These are phyloP conservation scores for Clepsis dumicolana DNA, from an alignment of 2,888 invertebrate species.

Conservation along the genomic window DNA sequence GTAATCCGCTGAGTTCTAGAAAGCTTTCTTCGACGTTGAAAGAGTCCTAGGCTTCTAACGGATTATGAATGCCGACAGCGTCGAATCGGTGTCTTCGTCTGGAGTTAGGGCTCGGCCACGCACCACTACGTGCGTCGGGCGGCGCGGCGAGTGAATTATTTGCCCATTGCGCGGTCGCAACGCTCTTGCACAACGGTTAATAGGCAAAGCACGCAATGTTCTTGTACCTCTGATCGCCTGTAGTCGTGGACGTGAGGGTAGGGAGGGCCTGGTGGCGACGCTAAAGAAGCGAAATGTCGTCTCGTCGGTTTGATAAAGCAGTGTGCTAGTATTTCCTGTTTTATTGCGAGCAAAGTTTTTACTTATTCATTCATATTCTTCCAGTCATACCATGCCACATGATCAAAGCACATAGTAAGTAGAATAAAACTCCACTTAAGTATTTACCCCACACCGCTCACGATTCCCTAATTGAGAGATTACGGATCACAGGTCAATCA, in stretches of 20 bases:
- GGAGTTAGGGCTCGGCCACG: neutral
- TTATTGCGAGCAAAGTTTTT: neutral
- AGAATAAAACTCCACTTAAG: too few relatives aligned
- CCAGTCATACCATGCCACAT: neutral
- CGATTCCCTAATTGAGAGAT: too few relatives aligned
- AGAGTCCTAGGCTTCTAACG: slow-evolving; percentile 10
- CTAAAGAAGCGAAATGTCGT: neutral
- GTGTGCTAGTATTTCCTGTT: neutral
- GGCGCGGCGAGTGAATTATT: neutral
- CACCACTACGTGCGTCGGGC: neutral
- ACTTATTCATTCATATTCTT: neutral
- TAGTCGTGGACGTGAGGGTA: too few relatives aligned
- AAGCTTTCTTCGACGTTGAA: slow-evolving; percentile 8
- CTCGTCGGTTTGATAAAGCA: slow-evolving; percentile 1
- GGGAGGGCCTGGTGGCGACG: neutral
- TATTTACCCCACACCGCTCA: too few relatives aligned
- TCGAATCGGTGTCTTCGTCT: slow-evolving; percentile 29
- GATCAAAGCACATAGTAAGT: neutral
- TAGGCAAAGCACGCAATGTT: too few relatives aligned
- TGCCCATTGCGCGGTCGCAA: too few relatives aligned
- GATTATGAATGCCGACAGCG: slow-evolving; percentile 24
- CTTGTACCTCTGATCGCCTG: too few relatives aligned
- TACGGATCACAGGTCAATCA: neutral
- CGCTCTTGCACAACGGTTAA: too few relatives aligned
- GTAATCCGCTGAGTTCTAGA: slow-evolving; percentile 8